Base-by-base conservation (phyloP, 2,888 invertebrate genomes). In the Alloplasta piceator region DNA sequence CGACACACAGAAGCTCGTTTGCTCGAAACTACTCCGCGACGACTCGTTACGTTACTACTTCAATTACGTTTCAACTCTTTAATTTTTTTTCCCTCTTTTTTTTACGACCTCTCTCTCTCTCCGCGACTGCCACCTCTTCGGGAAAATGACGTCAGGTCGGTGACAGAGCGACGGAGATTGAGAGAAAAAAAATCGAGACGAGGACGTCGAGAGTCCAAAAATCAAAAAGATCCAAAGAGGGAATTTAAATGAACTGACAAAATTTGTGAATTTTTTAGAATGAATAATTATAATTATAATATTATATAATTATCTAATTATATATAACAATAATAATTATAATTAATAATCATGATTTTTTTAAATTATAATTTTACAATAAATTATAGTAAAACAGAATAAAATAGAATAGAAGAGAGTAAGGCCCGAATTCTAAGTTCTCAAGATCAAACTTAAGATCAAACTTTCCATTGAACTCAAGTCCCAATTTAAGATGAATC, bases 31-130 rank as follows among this genome's bases (percentile, higher is more conserved):
- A 66, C 60, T 76, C 48, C 39, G 56, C 68, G 66, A 50, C 73
- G 68, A 70, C 64, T 79, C 74, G 74, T 79, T 74, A 64, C 74
- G 56, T 70, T n/a, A 64, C 74, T 61, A 64, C 74, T 74, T 74
- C 66, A 80, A 80, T 80, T 75, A 75, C 71, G 70, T 46, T 60
- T 70, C 70, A 64, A 38, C 79, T 66, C 41, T 58, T 12, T n/a
- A 12, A 3, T 56, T 46, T 58, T 68, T 56, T 12, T 38, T 50
- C 39, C 16, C 6, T 5, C n/a, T 38, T 26, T 39, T n/a, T 9
- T 39, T 60, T 48, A 39, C 10, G 12, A 10, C 7, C 48, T 67
- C 70, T 16, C 38, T 39, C 60, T 58, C 14, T 60, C 43, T 58
- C 5, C 38, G 9, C 39, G 48, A 14, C 36, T 67, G 36, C 60